A percentile compares a stretch with the other conserved stretches of the same genome.
Evolutionary conservation across 2,797 vertebrate species (phyloP).

Genomic region (Lacerta bilineata): DNA sequence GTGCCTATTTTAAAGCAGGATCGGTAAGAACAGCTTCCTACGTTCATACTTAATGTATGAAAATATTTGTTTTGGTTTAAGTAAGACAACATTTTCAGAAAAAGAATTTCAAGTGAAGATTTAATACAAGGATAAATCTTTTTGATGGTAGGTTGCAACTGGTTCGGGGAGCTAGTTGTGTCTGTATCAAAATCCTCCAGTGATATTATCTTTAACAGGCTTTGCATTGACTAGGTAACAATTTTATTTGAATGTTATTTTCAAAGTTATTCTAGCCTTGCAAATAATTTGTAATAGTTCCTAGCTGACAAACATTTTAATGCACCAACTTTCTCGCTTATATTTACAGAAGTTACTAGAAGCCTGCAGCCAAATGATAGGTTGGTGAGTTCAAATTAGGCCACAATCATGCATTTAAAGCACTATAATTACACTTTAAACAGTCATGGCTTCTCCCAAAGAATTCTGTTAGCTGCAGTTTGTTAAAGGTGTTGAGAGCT

Average conservation of each 20-base stretch:
- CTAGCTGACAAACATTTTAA: not conserved
- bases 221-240: not conserved
- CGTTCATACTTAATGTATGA: slow-evolving; percentile 9
- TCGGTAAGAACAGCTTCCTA: slow-evolving; percentile 27
- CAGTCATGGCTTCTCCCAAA: too few species aligned
- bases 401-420: too few species aligned
- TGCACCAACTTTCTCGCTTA: not conserved
- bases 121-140: not conserved
- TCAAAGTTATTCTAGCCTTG: not conserved
- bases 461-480: too few species aligned
- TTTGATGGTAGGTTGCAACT: not conserved
- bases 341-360: not conserved
- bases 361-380: not conserved
- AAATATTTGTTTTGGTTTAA: not conserved
- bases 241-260: not conserved
- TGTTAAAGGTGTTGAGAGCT: too few species aligned
- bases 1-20: slow-evolving; percentile 44
- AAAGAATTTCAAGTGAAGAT: not conserved
- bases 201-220: not conserved
- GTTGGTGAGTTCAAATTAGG: not conserved
- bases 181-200: not conserved
- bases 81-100: not conserved
- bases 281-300: not conserved
- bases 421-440: too few species aligned
- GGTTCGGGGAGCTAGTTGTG: not conserved